Evolutionary conservation across 2,113 vertebrate genomes (phyloP).

Genomic region (Tautogolabrus adspersus): DNA sequence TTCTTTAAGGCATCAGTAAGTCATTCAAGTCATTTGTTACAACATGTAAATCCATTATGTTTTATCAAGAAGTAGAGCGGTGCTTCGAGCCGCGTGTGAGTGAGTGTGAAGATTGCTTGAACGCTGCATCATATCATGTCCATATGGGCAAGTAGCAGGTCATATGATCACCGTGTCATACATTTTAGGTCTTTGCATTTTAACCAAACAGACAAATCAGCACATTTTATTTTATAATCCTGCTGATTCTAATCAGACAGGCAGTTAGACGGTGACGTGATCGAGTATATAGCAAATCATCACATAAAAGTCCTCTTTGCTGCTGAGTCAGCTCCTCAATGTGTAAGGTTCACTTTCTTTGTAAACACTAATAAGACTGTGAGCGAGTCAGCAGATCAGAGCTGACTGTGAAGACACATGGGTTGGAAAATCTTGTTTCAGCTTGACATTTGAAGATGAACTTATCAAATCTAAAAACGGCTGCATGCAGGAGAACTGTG

Average conservation of each 20-base stretch:
- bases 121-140: slow-evolving; percentile 11
- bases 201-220: not conserved
- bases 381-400: slow-evolving; percentile 52
- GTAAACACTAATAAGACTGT: slow-evolving; percentile 33
- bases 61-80: too few species aligned
- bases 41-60: too few species aligned
- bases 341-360: slow-evolving; percentile 30
- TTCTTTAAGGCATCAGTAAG: too few species aligned
- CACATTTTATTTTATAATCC: not conserved
- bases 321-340: slow-evolving; percentile 52
- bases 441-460: slow-evolving; percentile 35
- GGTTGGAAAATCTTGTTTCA: slow-evolving; percentile 13
- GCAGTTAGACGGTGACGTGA: slow-evolving; percentile 35
- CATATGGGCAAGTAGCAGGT: slow-evolving; percentile 37
- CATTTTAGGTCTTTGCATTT: slow-evolving; percentile 3
- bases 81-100: not conserved
- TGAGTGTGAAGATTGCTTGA: not conserved
- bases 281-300: slow-evolving; percentile 41
- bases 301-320: slow-evolving; percentile 47
- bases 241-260: slow-evolving; percentile 28
- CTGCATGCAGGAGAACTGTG: not conserved
- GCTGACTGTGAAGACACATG: slow-evolving; percentile 23
- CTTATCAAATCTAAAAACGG: not conserved
- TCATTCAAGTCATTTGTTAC: not conserved
- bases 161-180: slow-evolving; percentile 10